Conservation (phyloP, 2,888 invertebrate species). For the Epinotia nisella region DNA sequence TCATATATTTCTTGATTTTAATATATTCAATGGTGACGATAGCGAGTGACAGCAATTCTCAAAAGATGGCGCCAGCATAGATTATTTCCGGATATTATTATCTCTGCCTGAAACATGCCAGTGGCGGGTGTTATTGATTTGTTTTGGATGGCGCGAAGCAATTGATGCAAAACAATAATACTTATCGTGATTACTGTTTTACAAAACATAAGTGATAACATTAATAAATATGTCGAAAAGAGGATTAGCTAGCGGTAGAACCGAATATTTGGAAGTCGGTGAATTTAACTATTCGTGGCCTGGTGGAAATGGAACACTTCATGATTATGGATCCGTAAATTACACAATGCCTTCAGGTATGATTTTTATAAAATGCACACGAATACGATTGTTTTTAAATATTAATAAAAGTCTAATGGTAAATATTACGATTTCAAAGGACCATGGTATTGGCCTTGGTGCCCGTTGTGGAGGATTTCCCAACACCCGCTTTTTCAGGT, state of each 20-base stretch:
- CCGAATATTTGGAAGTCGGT: conserved; percentile 74
- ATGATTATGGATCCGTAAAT: conserved; percentile 75
- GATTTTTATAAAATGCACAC: conserved; percentile 28
- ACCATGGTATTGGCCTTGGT: conserved; percentile 88
- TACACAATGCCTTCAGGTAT: conserved; percentile 80
- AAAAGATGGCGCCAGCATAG: conserved; percentile 46
- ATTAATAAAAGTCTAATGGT: background rate
- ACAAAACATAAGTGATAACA: conserved; percentile 24
- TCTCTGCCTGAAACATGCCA: conserved; percentile 36
- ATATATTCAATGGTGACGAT: conserved; percentile 23
- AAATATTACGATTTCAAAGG: conserved; percentile 60
- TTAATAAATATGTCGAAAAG: conserved; percentile 62
- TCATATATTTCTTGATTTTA: background rate
- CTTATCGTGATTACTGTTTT: conserved; percentile 26
- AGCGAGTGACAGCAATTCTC: background rate
- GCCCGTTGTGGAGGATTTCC: conserved; percentile 89
- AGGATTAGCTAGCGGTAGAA: conserved; percentile 66
- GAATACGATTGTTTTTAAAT: conserved; percentile 1
- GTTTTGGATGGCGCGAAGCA: conserved; percentile 59
- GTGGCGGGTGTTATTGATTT: conserved; percentile 64
- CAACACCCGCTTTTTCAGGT: conserved; percentile 88
- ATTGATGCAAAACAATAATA: conserved; percentile 34
- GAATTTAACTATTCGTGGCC: conserved; percentile 82
- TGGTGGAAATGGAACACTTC: conserved; percentile 78
- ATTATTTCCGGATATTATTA: conserved; percentile 39